Conservation (phyloP, 2,113 vertebrate species). For the Scopus umbretta region DNA sequence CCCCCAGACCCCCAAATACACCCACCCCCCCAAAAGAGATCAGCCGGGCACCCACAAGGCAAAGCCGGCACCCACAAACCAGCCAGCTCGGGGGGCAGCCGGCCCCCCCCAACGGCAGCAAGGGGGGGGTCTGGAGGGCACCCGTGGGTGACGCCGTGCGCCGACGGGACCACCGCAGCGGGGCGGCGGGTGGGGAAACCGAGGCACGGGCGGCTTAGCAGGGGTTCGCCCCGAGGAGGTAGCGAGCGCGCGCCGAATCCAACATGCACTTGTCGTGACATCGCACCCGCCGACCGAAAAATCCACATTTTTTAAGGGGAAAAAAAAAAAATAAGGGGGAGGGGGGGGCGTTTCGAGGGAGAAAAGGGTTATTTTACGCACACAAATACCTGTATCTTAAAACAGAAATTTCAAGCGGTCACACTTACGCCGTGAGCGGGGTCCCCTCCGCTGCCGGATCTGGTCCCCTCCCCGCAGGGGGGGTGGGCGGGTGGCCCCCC, state of each 20-base stretch:
- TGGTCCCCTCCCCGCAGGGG: neutral
- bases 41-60: neutral
- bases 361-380: neutral
- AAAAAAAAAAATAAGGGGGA: neutral
- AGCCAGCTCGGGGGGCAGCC: neutral
- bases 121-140: neutral
- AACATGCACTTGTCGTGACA: neutral
- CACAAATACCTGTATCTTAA: neutral
- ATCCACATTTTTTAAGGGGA: neutral
- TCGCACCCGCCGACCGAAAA: neutral
- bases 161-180: neutral
- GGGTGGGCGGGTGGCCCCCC: neutral
- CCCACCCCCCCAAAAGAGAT: neutral
- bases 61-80: neutral
- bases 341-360: neutral
- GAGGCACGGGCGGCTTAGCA: neutral
- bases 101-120: neutral
- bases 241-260: neutral
- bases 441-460: neutral
- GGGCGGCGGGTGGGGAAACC: neutral
- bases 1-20: neutral
- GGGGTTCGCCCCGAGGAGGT: neutral
- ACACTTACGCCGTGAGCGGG: rapidly evolving
- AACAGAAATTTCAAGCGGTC: neutral
- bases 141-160: neutral